Percentiles rank a stretch among this genome's conserved stretches.
Evolutionary conservation across 2,113 vertebrate genomes (phyloP).

Genomic region (Carettochelys insculpta): DNA sequence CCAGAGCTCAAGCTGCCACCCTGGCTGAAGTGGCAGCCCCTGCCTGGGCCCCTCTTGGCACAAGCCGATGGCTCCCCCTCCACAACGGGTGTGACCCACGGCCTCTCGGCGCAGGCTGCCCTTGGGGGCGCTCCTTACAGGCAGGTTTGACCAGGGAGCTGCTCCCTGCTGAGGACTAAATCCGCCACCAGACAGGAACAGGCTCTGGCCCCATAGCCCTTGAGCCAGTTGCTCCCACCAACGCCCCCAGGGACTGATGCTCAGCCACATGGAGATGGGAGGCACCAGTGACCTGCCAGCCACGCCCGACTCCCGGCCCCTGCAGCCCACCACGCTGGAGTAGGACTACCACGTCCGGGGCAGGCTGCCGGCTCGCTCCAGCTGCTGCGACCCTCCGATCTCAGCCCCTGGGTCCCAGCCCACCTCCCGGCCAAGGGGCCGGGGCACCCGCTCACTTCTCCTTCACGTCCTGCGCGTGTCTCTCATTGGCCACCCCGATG

Average conservation of each 20-base stretch:
- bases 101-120: not conserved
- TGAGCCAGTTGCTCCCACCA: too few relatives aligned
- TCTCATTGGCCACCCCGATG: constrained; percentile 93
- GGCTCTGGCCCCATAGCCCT: too few relatives aligned
- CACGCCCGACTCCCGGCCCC: not conserved
- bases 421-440: too few relatives aligned
- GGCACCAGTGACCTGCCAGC: not conserved
- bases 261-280: not conserved
- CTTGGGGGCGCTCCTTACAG: not conserved
- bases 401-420: too few relatives aligned
- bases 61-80: not conserved
- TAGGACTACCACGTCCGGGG: not conserved
- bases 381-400: not conserved
- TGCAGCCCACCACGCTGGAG: not conserved
- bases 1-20: too few relatives aligned
- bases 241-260: not conserved
- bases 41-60: not conserved
- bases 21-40: too few relatives aligned
- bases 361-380: not conserved
- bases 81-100: too few relatives aligned
- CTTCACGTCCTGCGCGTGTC: constrained; percentile 91
- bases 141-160: too few relatives aligned
- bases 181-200: not conserved
- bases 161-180: not conserved
- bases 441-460: constrained; percentile 87